phyloP scores from a whole-genome alignment of 1,140 invertebrate genomes.

The Cryptotermes secundus region DNA sequence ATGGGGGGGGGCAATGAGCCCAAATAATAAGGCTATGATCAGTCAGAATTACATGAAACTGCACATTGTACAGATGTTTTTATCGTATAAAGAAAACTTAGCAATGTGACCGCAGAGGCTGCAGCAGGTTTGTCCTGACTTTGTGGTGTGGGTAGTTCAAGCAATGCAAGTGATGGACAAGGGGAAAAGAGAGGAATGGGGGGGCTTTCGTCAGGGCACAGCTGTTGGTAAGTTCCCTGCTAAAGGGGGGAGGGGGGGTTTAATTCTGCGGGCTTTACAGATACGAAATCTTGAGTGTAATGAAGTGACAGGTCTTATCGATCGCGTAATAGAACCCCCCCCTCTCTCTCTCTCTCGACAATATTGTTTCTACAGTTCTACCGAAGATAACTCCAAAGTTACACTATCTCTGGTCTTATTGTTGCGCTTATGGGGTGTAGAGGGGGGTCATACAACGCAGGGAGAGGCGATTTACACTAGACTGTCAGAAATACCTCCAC shows the following conservation, averaged over 20 bases:
- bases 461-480: neutral
- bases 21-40: no score
- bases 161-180: constrained; percentile 2
- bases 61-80: no score
- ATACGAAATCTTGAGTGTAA: neutral
- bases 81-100: no score
- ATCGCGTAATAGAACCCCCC: neutral
- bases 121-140: neutral
- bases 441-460: neutral
- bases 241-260: no score
- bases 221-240: neutral
- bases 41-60: no score
- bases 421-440: neutral
- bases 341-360: neutral
- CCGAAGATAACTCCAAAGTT: neutral
- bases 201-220: neutral
- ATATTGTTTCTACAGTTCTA: neutral
- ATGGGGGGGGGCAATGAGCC: no score
- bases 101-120: no score
- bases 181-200: neutral
- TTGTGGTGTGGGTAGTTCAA: neutral
- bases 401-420: neutral
- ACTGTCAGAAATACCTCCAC: neutral
- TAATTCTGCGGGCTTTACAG: neutral
- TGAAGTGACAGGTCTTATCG: neutral